These are phyloP conservation scores for Goniozus legneri DNA, from an alignment of 1,140 invertebrate genomes.

Conservation along the genomic window DNA sequence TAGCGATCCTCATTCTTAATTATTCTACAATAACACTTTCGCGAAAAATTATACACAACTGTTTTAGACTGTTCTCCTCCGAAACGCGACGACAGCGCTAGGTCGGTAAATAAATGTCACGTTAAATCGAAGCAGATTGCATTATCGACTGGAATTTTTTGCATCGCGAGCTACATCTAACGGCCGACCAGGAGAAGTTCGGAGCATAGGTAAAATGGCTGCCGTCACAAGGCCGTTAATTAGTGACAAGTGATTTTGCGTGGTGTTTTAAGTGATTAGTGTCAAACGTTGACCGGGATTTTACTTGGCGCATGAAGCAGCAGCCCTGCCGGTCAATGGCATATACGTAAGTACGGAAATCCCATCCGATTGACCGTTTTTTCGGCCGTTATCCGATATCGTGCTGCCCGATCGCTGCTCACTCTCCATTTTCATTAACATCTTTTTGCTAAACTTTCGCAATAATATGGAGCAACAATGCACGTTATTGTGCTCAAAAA, in stretches of 20 bases:
- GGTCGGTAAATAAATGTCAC: background rate
- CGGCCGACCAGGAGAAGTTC: background rate
- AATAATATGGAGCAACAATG: background rate
- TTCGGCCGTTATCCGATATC: background rate
- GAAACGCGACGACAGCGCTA: no score
- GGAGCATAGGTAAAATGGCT: slow-evolving; percentile 27
- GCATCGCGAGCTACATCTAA: slow-evolving; percentile 15
- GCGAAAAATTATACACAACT: background rate
- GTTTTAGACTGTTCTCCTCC: background rate
- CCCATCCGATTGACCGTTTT: background rate
- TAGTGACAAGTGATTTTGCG: slow-evolving; percentile 28
- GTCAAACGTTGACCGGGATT: slow-evolving; percentile 9
- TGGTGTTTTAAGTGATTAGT: slow-evolving; percentile 19
- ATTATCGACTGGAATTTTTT: no score
- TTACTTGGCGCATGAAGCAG: slow-evolving; percentile 4
- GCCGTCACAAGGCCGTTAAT: slow-evolving; percentile 30
- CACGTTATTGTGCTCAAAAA: background rate
- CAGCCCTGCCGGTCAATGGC: slow-evolving; percentile 10
- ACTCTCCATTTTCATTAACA: no score
- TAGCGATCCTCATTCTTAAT: background rate
- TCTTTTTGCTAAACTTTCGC: no score
- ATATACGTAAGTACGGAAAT: slow-evolving; percentile 13
- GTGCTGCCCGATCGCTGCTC: no score
- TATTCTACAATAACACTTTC: background rate
- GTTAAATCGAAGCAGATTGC: background rate